Conservation (phyloP, 2,888 invertebrate genomes). For the Stratiomys singularior region DNA sequence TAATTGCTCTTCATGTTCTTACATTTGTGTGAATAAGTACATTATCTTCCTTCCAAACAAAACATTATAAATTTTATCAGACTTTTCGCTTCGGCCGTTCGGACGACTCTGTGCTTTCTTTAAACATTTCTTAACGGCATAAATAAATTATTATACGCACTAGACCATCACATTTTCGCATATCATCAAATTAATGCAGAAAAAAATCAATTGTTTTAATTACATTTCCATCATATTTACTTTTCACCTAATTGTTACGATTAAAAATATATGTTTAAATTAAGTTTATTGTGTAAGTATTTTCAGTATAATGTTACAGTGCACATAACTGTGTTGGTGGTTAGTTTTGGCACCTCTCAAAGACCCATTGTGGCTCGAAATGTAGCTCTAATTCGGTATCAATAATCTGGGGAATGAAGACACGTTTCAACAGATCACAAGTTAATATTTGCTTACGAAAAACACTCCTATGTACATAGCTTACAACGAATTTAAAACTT, state of each 20-base stretch:
- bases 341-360: too few species aligned
- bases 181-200: neutral
- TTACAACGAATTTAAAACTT: too few species aligned
- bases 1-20: too few species aligned
- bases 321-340: neutral
- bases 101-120: neutral
- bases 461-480: too few species aligned
- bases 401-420: too few species aligned
- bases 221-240: neutral
- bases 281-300: neutral
- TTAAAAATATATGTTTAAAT: neutral
- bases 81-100: slow-evolving; percentile 1
- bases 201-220: neutral
- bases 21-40: too few species aligned
- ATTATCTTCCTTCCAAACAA: neutral
- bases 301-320: neutral
- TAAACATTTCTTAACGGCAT: neutral
- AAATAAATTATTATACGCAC: neutral
- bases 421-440: too few species aligned
- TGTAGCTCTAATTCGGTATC: too few species aligned
- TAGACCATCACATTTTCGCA: neutral
- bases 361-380: too few species aligned
- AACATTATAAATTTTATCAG: slow-evolving; percentile 4
- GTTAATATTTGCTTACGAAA: too few species aligned
- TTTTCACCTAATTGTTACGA: neutral